phyloP scores from a whole-genome alignment of 2,797 vertebrate species.

The Enteromius anoplus region DNA sequence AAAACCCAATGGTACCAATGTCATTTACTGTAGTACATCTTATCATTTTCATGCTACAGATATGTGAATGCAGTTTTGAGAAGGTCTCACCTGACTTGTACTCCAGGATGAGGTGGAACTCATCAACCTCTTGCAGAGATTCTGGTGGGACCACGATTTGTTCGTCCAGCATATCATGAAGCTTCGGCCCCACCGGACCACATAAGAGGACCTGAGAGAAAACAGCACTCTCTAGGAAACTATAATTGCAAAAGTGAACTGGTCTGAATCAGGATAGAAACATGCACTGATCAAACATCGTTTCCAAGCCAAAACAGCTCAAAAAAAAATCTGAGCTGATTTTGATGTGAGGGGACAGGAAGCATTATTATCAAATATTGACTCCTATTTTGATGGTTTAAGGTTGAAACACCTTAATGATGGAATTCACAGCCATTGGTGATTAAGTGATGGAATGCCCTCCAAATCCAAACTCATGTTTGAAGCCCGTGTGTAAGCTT shows the following conservation, averaged over 20 bases:
- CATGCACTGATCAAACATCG: neutral
- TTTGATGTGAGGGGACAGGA: neutral
- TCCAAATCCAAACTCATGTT: neutral
- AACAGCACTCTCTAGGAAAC: conserved; percentile 24
- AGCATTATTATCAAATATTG: neutral
- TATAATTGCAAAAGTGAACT: neutral
- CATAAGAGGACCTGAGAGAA: conserved; percentile 88
- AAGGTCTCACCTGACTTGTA: conserved; percentile 87
- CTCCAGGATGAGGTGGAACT: conserved; percentile 97
- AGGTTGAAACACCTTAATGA: neutral
- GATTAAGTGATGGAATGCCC: neutral
- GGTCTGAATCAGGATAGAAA: neutral
- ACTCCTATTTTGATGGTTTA: neutral
- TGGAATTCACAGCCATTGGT: neutral
- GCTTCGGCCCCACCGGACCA: conserved; percentile 94
- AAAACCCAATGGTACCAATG: neutral
- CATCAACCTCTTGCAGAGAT: conserved; percentile 91
- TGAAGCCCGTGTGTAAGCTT: neutral
- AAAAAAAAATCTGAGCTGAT: neutral
- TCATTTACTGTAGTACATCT: neutral
- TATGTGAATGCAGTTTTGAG: neutral
- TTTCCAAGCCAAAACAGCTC: too few relatives aligned
- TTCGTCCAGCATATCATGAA: conserved; percentile 93
- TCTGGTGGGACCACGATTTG: conserved; percentile 90
- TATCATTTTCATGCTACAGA: neutral